Evolutionary conservation across 1,140 invertebrate species (phyloP).

Genomic region (Cheumatopsyche charites): DNA sequence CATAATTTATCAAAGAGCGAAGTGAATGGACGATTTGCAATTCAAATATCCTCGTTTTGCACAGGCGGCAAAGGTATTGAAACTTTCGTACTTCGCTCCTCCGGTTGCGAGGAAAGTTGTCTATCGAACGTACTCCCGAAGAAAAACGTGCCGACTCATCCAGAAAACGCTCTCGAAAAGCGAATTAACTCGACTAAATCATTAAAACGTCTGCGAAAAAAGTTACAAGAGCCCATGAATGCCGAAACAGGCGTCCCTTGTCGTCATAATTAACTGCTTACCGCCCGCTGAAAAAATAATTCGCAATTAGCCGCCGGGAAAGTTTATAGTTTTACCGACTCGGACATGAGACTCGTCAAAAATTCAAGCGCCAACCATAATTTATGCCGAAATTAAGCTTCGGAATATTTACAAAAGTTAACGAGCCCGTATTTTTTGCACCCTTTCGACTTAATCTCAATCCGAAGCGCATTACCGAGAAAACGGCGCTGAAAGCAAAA

Average conservation of each 20-base stretch:
- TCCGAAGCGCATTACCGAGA: constrained; percentile 6
- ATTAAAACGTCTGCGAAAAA: constrained; percentile 8
- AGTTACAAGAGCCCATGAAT: constrained; percentile 32
- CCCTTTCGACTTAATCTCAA: constrained; percentile 2
- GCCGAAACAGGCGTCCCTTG: constrained; percentile 34
- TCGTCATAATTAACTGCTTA: constrained; percentile 36
- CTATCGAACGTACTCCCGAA: constrained; percentile 3
- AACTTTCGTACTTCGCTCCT: constrained; percentile 38
- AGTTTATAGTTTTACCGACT: constrained; percentile 30
- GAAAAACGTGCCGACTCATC: too few species aligned
- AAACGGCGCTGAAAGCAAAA: not conserved
- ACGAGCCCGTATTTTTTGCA: not conserved
- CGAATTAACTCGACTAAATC: too few species aligned
- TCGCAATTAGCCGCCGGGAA: constrained; percentile 30
- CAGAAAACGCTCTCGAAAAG: too few species aligned
- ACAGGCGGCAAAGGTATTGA: constrained; percentile 35
- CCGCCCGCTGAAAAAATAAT: constrained; percentile 37
- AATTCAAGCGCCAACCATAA: constrained; percentile 11
- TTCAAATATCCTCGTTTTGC: constrained; percentile 41
- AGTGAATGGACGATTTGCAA: constrained; percentile 48
- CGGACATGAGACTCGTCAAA: constrained; percentile 12
- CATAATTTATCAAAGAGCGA: constrained; percentile 48
- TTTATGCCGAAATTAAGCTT: constrained; percentile 1
- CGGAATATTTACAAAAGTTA: not conserved
- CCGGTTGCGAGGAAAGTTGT: constrained; percentile 32